These are phyloP conservation scores for Narcine bancroftii DNA, from an alignment of 2,113 vertebrate genomes.

Conservation along the genomic window DNA sequence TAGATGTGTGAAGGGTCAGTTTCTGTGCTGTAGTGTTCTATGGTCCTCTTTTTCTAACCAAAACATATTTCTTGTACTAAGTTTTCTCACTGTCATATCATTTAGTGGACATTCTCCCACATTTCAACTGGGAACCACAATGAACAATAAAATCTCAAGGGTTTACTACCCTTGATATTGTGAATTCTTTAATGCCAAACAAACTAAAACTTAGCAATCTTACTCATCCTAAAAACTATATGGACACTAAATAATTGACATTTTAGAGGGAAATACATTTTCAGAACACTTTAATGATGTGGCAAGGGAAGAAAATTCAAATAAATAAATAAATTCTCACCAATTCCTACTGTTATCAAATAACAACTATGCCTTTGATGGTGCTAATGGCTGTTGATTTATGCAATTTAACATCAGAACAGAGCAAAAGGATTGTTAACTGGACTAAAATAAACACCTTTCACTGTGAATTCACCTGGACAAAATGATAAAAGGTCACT, in stretches of 20 bases:
- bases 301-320: neutral
- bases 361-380: neutral
- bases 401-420: neutral
- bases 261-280: neutral
- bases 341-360: conserved; percentile 26
- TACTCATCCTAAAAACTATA: no score
- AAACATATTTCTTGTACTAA: neutral
- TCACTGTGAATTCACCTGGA: conserved; percentile 16
- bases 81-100: neutral
- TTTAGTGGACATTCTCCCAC: neutral
- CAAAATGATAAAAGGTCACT: neutral
- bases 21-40: no score
- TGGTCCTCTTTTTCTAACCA: no score
- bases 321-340: neutral
- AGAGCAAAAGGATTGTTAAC: neutral
- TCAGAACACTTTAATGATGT: neutral
- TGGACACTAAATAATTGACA: neutral
- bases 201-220: neutral
- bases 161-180: neutral
- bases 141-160: neutral
- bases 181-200: neutral
- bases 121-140: neutral
- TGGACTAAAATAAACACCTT: neutral
- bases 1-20: no score
- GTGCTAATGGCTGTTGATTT: neutral